These are phyloP conservation scores for Nyctalus aviator DNA, from an alignment of 2,797 vertebrate genomes.

Conservation along the genomic window DNA sequence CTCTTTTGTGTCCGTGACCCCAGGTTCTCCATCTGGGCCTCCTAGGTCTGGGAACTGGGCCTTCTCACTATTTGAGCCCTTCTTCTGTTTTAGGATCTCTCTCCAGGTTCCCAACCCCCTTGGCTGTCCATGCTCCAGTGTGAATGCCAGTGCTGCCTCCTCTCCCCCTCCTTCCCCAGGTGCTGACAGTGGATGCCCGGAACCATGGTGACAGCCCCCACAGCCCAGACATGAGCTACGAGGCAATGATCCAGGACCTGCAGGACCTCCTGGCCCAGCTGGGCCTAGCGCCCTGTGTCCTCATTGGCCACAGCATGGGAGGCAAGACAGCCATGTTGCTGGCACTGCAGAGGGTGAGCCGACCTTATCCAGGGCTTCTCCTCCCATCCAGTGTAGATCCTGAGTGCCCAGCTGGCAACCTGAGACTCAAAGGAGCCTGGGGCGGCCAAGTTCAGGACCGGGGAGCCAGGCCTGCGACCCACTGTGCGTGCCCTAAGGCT, in stretches of 20 bases:
- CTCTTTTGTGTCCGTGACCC: background rate
- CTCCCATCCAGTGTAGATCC: background rate
- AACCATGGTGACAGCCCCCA: conserved; percentile 97
- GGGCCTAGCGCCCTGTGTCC: conserved; percentile 91
- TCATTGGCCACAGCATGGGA: conserved; percentile 98
- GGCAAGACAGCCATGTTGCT: conserved; percentile 96
- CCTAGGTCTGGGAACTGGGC: background rate
- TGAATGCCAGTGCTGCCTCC: background rate
- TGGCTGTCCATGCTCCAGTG: background rate
- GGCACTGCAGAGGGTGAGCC: conserved; percentile 92
- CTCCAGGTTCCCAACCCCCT: background rate
- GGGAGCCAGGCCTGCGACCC: background rate
- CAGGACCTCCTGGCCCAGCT: conserved; percentile 92
- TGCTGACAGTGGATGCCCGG: conserved; percentile 96
- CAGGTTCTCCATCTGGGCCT: background rate
- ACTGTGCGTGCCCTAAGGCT: background rate
- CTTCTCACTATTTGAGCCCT: background rate
- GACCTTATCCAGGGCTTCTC: accelerated
- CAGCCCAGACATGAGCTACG: conserved; percentile 91
- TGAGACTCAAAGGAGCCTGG: background rate
- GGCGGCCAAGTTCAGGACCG: background rate
- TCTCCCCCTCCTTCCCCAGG: conserved; percentile 90
- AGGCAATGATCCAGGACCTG: conserved; percentile 93
- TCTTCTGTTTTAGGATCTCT: background rate
- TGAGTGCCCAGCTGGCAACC: background rate